These are phyloP conservation scores for Copsychus sechellarum DNA, from an alignment of 2,113 vertebrate genomes.

Conservation along the genomic window DNA sequence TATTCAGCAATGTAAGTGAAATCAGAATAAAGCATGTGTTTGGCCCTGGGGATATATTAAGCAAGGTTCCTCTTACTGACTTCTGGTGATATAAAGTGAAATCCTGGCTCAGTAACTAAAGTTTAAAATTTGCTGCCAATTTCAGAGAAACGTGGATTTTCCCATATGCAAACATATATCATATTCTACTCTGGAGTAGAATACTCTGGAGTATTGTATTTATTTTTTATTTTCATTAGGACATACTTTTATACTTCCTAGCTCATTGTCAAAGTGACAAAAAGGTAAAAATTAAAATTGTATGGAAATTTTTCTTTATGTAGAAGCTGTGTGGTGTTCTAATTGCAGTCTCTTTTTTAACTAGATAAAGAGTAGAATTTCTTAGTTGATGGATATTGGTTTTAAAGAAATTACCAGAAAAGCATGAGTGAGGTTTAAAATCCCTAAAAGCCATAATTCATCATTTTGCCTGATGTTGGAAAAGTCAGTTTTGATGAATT, in stretches of 20 bases:
- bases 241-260: background rate
- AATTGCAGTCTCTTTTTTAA: background rate
- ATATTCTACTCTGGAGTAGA: background rate
- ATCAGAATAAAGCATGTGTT: background rate
- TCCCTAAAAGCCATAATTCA: background rate
- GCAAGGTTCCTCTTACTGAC: background rate
- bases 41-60: background rate
- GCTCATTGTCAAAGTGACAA: background rate
- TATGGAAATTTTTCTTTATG: background rate
- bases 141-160: background rate
- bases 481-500: background rate
- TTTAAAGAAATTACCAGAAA: background rate
- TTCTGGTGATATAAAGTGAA: background rate
- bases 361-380: background rate
- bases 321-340: background rate
- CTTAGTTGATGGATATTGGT: background rate
- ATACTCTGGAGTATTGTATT: background rate
- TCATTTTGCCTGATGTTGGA: background rate
- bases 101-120: background rate
- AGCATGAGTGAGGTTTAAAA: background rate
- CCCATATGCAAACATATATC: background rate
- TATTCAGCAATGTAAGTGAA: background rate
- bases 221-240: background rate
- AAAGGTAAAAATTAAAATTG: background rate
- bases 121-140: background rate